Percentiles rank a stretch among this genome's conserved stretches.
These are phyloP conservation scores for Petromus typicus DNA, from an alignment of 2,113 vertebrate genomes.

Conservation along the genomic window DNA sequence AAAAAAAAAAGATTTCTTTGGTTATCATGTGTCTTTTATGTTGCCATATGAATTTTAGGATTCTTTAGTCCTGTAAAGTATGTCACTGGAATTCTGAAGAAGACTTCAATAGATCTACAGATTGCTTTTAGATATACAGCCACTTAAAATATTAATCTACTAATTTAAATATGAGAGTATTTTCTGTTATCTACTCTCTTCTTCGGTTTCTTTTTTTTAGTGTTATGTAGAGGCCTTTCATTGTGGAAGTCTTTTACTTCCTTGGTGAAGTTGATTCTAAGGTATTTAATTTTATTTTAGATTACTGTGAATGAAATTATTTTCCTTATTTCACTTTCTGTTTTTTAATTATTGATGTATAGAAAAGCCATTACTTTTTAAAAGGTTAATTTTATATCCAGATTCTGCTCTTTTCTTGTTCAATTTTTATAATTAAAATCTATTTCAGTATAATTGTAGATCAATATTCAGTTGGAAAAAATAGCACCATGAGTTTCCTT, in stretches of 20 bases:
- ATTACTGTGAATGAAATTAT: neutral
- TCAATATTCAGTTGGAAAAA: neutral
- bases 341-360: neutral
- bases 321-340: neutral
- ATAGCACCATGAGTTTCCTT: neutral
- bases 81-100: neutral
- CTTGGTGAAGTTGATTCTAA: neutral
- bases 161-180: neutral
- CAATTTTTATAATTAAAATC: neutral
- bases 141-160: neutral
- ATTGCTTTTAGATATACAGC: neutral
- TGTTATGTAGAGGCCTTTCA: neutral
- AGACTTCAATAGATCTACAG: neutral
- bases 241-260: neutral
- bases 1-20: no score
- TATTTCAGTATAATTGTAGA: neutral
- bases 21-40: neutral
- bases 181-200: neutral
- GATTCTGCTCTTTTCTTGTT: neutral
- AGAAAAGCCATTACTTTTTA: neutral
- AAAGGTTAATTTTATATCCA: neutral
- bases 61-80: neutral
- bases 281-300: neutral
- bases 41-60: neutral
- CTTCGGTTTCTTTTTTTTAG: neutral